Conservation (phyloP, 1,140 invertebrate species). For the Amphibalanus amphitrite region DNA sequence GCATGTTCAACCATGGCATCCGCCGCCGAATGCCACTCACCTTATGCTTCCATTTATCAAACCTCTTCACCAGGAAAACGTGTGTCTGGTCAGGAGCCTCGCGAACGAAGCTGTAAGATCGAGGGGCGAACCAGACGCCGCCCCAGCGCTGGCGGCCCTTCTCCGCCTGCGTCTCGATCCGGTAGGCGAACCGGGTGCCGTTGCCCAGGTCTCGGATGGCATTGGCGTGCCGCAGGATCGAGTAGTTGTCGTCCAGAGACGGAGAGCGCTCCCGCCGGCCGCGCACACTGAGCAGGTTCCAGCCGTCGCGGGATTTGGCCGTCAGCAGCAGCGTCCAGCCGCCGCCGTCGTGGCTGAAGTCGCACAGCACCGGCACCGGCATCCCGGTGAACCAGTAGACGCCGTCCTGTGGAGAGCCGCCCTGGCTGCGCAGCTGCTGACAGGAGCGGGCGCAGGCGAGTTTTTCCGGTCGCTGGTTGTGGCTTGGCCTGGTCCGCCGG, state of each 20-base stretch:
- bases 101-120: not conserved
- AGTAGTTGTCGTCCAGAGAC: not conserved
- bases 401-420: too few relatives aligned
- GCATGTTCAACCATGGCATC: not conserved
- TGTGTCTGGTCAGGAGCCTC: not conserved
- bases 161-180: not conserved
- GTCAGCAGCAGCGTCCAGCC: conserved; percentile 1
- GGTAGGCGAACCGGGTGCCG: not conserved
- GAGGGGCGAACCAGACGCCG: not conserved
- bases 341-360: not conserved
- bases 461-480: too few relatives aligned
- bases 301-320: not conserved
- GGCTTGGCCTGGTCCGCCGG: too few relatives aligned
- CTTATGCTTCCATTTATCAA: not conserved
- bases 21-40: not conserved
- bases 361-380: not conserved
- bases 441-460: too few relatives aligned
- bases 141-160: not conserved
- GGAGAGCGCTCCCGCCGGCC: not conserved
- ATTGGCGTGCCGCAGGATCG: not conserved
- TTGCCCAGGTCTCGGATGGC: not conserved
- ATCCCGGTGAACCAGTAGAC: too few relatives aligned
- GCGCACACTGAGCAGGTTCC: not conserved
- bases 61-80: not conserved
- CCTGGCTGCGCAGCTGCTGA: too few relatives aligned